These are phyloP conservation scores for Acronicta alni DNA, from an alignment of 2,888 invertebrate species.

Conservation along the genomic window DNA sequence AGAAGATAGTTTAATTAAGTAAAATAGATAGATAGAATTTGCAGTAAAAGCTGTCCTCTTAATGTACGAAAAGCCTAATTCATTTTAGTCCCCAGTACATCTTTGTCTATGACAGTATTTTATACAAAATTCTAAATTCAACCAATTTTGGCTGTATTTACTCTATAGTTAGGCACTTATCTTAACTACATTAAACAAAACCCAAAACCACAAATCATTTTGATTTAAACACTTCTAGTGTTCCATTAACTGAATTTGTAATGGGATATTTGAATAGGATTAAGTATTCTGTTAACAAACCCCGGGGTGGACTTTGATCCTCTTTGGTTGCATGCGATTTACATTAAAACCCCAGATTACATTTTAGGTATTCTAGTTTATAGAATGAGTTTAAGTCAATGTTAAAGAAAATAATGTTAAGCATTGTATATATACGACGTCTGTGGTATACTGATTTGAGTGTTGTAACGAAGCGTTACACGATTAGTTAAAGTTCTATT, in stretches of 20 bases:
- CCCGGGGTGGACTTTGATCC: slow-evolving; percentile 9
- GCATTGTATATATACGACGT: too few species aligned
- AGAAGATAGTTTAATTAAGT: too few species aligned
- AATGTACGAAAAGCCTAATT: too few species aligned
- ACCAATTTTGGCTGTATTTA: too few species aligned
- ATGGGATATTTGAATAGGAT: slow-evolving; percentile 57
- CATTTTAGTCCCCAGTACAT: too few species aligned
- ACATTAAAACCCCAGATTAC: slow-evolving; percentile 33
- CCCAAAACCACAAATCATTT: slow-evolving; percentile 31
- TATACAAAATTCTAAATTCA: background rate
- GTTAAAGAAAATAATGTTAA: background rate
- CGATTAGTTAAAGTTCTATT: too few species aligned
- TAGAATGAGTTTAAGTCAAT: slow-evolving; percentile 2
- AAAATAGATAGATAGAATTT: too few species aligned
- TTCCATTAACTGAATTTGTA: slow-evolving; percentile 45
- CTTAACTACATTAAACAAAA: slow-evolving; percentile 11
- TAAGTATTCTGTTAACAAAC: slow-evolving; percentile 50
- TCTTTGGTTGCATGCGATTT: slow-evolving; percentile 32
- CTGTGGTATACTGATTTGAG: too few species aligned
- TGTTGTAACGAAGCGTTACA: too few species aligned
- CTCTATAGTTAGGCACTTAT: slow-evolving; percentile 7
- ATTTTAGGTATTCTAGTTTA: background rate
- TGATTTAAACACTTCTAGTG: slow-evolving; percentile 39
- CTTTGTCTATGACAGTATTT: too few species aligned
- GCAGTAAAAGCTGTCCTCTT: too few species aligned